Evolutionary conservation across 2,113 vertebrate genomes (phyloP).

Genomic region (Trogon surrucura): DNA sequence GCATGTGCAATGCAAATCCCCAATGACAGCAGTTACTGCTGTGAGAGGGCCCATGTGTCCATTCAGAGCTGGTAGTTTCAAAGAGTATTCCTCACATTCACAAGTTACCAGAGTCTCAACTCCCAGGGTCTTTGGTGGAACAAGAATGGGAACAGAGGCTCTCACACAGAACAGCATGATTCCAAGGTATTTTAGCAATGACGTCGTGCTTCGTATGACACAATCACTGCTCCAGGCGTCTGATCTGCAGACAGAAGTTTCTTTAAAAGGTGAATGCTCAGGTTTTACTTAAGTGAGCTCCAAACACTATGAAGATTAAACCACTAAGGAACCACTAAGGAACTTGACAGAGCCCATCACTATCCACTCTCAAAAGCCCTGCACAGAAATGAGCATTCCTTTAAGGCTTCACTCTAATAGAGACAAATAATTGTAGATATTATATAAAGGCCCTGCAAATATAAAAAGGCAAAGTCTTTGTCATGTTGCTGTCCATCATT

Average conservation of each 20-base stretch:
- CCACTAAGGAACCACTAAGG: background rate
- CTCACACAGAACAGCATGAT: background rate
- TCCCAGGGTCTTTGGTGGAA: background rate
- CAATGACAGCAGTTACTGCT: background rate
- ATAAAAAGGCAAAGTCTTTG: background rate
- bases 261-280: background rate
- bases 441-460: background rate
- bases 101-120: background rate
- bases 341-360: background rate
- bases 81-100: background rate
- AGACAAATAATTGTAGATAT: background rate
- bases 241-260: background rate
- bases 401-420: background rate
- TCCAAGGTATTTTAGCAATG: background rate
- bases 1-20: background rate
- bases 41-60: rapidly evolving
- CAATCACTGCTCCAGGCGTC: background rate
- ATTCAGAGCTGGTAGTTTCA: background rate
- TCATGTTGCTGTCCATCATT: background rate
- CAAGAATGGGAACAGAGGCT: background rate
- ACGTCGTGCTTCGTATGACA: background rate
- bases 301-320: background rate
- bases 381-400: background rate
- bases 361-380: background rate
- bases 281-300: background rate